Evolutionary conservation across 92 coral and sea anemone genomes (phyloP), one percentile per base, ranked within the genome.

Genomic region (Virgularia gustaviana): DNA sequence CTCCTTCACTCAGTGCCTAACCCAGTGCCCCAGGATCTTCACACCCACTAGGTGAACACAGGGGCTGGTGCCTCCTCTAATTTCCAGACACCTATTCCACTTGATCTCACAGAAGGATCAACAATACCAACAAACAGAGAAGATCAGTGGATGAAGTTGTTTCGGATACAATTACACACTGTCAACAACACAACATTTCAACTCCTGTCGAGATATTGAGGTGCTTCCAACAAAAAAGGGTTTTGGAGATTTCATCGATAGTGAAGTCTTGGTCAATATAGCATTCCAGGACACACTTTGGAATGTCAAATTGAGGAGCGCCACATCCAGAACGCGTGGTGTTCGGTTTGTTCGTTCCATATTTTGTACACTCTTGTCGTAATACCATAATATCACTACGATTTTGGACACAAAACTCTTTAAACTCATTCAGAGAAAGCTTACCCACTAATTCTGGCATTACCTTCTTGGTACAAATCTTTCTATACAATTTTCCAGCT

Each of bases 1-100:
- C 86, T 27, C 83, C 84, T 32, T 79, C 80, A 51, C 42, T 64
- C 51, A 84, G 81, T 78, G 83, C 83, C 70, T 80, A 85, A 15
- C 15, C 29, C 24, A 18, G 11, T 36, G 62, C 11, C 62, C 20
- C 15, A 55, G 30, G 29, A 13, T 36, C 24, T 55, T 22, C 11
- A 55, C 20, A n/a, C 29, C 62, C 3, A 13, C 62, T 55, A 55
- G 24, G 15, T 24, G 23, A 49, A 20, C n/a, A 4, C 22, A 20
- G 22, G 23, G 23, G 6, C n/a, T 27, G 23, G 56, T 59, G 15
- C 37, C 65, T 59, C 38, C 38, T 27, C 7, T 59, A 35, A 27
- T 59, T 19, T 20, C 20, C 4, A 27, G 38, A 3, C 19, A 4
- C 22, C 65, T 16, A 5, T 49, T 20, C 6, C n/a, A 27, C 56